These are phyloP conservation scores for Heteropelma amictum DNA, from an alignment of 2,888 invertebrate genomes.

Conservation along the genomic window DNA sequence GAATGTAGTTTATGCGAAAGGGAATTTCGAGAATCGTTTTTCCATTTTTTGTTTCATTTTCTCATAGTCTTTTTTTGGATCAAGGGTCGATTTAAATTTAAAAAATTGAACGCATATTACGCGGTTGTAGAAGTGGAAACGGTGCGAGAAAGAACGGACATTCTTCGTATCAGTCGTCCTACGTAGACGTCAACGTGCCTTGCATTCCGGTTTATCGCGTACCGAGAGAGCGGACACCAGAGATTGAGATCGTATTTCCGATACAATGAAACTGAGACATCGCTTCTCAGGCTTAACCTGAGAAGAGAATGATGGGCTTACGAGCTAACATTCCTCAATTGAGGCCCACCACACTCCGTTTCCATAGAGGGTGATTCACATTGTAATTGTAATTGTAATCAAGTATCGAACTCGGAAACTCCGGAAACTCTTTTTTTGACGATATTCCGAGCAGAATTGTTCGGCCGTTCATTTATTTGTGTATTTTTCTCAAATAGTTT, in stretches of 20 bases:
- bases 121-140: neutral
- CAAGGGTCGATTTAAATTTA: neutral
- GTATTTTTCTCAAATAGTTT: too few species aligned
- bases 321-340: constrained; percentile 29
- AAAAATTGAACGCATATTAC: neutral
- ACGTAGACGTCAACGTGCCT: constrained; percentile 16
- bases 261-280: constrained; percentile 43
- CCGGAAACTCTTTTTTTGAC: too few species aligned
- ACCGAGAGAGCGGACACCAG: constrained; percentile 36
- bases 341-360: constrained; percentile 5
- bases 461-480: too few species aligned
- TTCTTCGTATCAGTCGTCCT: constrained; percentile 46
- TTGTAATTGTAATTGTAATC: neutral
- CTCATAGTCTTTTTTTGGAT: neutral
- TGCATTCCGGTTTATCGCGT: constrained; percentile 48
- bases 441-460: too few species aligned
- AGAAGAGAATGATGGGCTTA: constrained; percentile 35
- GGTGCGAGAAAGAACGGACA: constrained; percentile 26
- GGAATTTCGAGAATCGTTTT: neutral
- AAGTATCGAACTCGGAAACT: neutral
- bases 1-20: too few species aligned
- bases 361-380: neutral
- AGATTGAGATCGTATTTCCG: constrained; percentile 56
- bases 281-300: constrained; percentile 32
- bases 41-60: neutral